Evolutionary conservation across 2,113 vertebrate genomes (phyloP), one percentile per base, ranked within the genome.

Genomic region (Chunga burmeisteri): DNA sequence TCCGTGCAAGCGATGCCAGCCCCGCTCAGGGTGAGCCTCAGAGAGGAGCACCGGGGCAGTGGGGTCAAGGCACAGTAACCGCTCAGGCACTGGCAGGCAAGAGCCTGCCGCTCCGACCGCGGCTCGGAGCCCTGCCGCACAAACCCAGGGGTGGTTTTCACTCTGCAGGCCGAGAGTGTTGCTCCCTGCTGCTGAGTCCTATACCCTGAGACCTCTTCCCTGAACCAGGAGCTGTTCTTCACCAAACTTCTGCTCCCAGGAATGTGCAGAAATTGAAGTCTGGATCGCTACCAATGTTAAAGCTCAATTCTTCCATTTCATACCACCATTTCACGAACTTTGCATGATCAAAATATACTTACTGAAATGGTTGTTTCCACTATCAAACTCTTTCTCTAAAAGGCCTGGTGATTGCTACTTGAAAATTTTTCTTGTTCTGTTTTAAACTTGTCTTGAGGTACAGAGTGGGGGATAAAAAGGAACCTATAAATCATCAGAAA

Each of bases 401-500:
- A 78, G 6, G 18, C 22, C 55, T 49, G 71, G 27, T 56, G 44
- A 53, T 34, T 9, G 12, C 27, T 62, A 34, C 46, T 83, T 61
- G 40, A 44, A 78, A 42, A 2, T 40, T 50, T 44, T 42, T 72
- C 75, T 66, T 53, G 52, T 25, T 93, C 56, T 77, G 30, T 36
- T 88, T 80, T 50, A 84, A 92, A 59, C 36, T 71, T 59, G 23
- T 40, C 74, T 90, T 90, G 70, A 66, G n/a, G 77, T 61, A 58
- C 36, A 88, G 82, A 68, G 74, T 15, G 16, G 7, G 40, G 34
- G 27, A 56, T 75, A 71, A 80, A 82, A 92, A 82, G 87, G 74
- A 63, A 96, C 59, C 72, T 63, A 55, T 47, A 84, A 71, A 67
- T 79, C 55, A 89, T 78, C 77, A 56, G 56, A 67, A 81, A 91